phyloP scores from a whole-genome alignment of 2,113 vertebrate genomes.

The Gobius niger region DNA sequence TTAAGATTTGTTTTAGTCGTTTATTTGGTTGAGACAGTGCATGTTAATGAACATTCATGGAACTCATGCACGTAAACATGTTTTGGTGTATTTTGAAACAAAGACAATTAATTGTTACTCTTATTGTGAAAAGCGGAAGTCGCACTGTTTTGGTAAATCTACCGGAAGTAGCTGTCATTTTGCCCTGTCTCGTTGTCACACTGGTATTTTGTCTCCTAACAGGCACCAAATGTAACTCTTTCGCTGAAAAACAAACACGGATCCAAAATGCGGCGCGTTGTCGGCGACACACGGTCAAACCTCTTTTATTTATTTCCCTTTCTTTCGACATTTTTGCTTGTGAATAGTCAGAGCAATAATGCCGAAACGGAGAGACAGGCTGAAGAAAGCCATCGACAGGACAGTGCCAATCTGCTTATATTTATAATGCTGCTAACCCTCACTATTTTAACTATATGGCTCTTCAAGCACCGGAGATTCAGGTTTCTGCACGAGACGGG shows the following conservation, averaged over 20 bases:
- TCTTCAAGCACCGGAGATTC: constrained; percentile 87
- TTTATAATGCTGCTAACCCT: constrained; percentile 85
- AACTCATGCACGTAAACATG: too few species aligned
- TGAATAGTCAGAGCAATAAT: constrained; percentile 73
- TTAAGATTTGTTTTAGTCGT: too few species aligned
- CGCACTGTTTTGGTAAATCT: constrained; percentile 51
- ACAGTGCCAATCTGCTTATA: constrained; percentile 87
- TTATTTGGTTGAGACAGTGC: too few species aligned
- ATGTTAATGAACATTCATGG: too few species aligned
- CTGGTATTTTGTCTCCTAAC: neutral
- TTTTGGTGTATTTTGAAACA: neutral
- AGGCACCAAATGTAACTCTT: constrained; percentile 40
- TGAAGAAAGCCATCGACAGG: constrained; percentile 87
- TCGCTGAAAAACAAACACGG: constrained; percentile 37
- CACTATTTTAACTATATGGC: constrained; percentile 86
- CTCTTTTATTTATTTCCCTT: constrained; percentile 24
- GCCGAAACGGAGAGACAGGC: constrained; percentile 83
- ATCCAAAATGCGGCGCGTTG: constrained; percentile 1
- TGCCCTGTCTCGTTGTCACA: neutral
- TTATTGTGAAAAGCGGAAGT: constrained; percentile 62
- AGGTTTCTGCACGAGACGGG: constrained; percentile 87
- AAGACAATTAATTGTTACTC: neutral
- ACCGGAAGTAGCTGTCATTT: constrained; percentile 38
- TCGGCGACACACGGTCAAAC: constrained; percentile 20
- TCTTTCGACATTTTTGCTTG: constrained; percentile 39